Conservation (phyloP, 2,797 vertebrate genomes). For the Sciurus carolinensis region DNA sequence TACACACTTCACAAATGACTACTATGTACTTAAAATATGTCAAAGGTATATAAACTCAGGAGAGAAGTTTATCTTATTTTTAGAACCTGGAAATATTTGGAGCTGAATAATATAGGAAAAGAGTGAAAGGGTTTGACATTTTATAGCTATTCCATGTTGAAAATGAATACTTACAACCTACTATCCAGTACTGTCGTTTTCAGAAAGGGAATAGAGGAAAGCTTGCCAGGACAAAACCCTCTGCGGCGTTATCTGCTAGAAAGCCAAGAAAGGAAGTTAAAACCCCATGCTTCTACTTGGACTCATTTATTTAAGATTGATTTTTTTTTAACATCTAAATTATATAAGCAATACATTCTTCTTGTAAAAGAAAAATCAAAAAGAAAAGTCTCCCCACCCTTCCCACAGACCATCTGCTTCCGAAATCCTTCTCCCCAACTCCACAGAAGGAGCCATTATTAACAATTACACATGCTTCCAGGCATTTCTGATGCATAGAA, state of each 20-base stretch:
- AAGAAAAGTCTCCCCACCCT: conserved; percentile 61
- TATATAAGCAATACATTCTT: conserved; percentile 63
- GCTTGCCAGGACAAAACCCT: neutral
- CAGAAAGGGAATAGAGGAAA: conserved; percentile 33
- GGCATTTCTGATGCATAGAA: conserved; percentile 19
- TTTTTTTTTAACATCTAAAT: conserved; percentile 54
- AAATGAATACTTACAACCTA: conserved; percentile 53
- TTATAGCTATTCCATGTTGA: conserved; percentile 67
- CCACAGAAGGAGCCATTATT: conserved; percentile 35
- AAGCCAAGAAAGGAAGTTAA: conserved; percentile 47
- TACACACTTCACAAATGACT: conserved; percentile 41
- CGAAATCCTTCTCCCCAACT: conserved; percentile 17
- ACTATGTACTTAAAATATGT: conserved; percentile 69
- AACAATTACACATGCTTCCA: neutral
- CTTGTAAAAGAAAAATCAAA: conserved; percentile 49
- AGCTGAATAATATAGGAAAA: conserved; percentile 60
- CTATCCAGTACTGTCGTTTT: neutral
- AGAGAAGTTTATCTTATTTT: conserved; percentile 78
- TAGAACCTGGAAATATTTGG: conserved; percentile 71
- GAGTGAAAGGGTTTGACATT: conserved; percentile 62
- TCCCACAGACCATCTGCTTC: conserved; percentile 80
- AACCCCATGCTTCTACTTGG: conserved; percentile 52
- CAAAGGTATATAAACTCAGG: conserved; percentile 62
- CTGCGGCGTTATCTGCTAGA: neutral
- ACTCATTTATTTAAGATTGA: conserved; percentile 60